phyloP scores from a whole-genome alignment of 2,888 invertebrate genomes.

The Lepidocyrtoides sp. region DNA sequence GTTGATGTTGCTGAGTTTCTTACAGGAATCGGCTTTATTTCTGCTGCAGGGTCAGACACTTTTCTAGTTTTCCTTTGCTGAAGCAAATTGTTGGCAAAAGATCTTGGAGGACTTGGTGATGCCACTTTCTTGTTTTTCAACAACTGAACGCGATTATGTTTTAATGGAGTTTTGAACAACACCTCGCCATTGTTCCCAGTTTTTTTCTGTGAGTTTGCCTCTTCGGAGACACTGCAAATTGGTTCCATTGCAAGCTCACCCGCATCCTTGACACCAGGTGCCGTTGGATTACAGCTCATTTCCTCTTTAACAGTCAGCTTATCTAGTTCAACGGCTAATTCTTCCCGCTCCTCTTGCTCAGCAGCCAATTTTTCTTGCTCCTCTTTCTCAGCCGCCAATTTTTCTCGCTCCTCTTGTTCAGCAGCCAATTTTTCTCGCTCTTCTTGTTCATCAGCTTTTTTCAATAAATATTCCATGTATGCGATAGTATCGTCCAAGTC shows the following conservation, averaged over 20 bases:
- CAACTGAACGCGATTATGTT: conserved; percentile 42
- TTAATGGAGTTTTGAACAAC: conserved; percentile 56
- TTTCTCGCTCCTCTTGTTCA: not conserved
- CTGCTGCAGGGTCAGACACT: not conserved
- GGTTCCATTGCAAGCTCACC: no score
- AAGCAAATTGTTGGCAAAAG: conserved; percentile 14
- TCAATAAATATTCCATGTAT: conserved; percentile 75
- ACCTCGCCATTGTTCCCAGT: not conserved
- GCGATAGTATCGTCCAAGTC: conserved; percentile 82
- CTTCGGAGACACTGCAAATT: not conserved
- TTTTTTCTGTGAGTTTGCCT: not conserved
- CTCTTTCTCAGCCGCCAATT: not conserved
- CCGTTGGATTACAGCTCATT: not conserved
- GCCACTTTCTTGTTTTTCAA: conserved; percentile 55
- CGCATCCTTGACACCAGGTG: no score
- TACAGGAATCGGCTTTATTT: not conserved
- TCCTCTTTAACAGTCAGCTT: no score
- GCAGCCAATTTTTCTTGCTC: no score
- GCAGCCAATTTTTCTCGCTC: conserved; percentile 57
- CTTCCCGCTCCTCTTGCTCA: not conserved
- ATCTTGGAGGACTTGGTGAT: conserved; percentile 62
- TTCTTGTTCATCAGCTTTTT: conserved; percentile 79
- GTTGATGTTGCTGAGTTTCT: not conserved
- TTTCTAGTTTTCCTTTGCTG: not conserved
- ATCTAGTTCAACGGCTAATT: no score